Conservation (phyloP, 2,888 invertebrate species). For the Poecilobothrus nobilitatus region DNA sequence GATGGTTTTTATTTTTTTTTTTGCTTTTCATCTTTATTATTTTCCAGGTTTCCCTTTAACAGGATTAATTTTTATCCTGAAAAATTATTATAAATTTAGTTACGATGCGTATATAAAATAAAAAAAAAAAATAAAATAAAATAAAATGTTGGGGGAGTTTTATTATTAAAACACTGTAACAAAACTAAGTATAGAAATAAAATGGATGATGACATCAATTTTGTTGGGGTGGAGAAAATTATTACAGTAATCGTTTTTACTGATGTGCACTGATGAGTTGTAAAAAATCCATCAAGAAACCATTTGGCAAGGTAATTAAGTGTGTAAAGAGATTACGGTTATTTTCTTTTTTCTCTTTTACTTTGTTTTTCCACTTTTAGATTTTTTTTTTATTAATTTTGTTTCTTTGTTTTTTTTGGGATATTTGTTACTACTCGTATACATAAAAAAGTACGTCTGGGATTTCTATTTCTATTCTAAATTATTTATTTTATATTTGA, state of each 20-base stretch:
- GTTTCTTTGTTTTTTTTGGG: background rate
- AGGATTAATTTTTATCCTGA: slow-evolving; percentile 4
- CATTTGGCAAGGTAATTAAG: slow-evolving; percentile 16
- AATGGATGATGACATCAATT: no score
- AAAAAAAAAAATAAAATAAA: no score
- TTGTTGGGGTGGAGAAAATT: background rate
- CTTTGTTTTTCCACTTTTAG: background rate
- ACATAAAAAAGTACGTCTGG: background rate
- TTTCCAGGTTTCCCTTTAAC: background rate
- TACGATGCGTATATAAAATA: background rate
- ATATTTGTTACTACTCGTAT: no score
- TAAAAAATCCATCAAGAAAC: slow-evolving; percentile 10
- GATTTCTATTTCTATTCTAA: background rate
- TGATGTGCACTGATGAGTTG: background rate
- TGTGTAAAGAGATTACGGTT: slow-evolving; percentile 13
- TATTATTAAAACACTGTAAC: no score
- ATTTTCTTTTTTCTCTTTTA: background rate
- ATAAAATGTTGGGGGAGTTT: no score
- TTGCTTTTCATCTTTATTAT: no score
- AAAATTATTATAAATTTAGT: background rate
- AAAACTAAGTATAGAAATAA: no score
- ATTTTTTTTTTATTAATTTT: background rate
- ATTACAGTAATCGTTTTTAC: background rate
- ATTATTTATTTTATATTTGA: background rate
- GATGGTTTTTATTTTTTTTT: no score